phyloP scores from a whole-genome alignment of 2,797 vertebrate genomes.

The Cyclura pinguis region DNA sequence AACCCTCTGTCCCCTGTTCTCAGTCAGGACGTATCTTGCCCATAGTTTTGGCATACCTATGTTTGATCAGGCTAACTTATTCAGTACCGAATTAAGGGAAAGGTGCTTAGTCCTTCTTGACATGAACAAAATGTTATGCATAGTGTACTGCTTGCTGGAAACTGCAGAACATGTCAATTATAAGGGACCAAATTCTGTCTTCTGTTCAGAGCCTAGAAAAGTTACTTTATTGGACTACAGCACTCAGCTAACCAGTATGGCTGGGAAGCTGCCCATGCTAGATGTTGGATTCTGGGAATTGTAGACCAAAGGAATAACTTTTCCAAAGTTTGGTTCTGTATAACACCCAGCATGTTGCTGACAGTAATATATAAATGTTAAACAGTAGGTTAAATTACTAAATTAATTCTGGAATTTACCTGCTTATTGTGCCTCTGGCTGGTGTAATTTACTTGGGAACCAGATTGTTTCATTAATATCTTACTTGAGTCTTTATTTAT shows the following conservation, averaged over 20 bases:
- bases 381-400: not conserved
- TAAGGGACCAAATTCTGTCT: not conserved
- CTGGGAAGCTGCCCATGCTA: no score
- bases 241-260: no score
- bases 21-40: not conserved
- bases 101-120: not conserved
- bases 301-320: no score
- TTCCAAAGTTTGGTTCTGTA: not conserved
- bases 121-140: not conserved
- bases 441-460: not conserved
- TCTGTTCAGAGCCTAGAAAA: no score
- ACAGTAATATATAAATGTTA: not conserved
- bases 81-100: not conserved
- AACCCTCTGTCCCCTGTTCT: not conserved
- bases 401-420: not conserved
- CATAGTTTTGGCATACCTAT: not conserved
- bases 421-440: not conserved
- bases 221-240: no score
- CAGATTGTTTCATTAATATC: not conserved
- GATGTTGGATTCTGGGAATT: no score
- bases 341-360: not conserved
- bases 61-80: not conserved
- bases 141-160: not conserved
- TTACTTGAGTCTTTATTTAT: not conserved
- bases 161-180: not conserved